Base-by-base conservation (phyloP, 2,888 invertebrate species). In the Agrochola circellaris region DNA sequence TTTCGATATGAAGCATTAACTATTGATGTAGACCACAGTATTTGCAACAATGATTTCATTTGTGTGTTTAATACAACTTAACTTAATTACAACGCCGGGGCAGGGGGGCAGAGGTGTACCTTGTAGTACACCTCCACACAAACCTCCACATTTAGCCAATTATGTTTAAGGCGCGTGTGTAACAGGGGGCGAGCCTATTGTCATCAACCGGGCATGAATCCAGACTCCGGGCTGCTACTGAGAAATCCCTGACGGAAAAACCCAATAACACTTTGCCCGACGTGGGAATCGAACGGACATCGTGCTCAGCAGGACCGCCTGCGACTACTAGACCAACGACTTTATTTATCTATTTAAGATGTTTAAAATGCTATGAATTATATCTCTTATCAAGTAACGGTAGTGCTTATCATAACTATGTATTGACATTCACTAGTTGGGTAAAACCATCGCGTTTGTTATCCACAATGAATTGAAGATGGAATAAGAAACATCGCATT, bases 361-460 rank as follows among this genome's bases (percentile, higher is more conserved):
- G 34, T 42, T 42, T 42, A 60, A 20, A 8, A 8, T 42, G 23
- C 34, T 56, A 51, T 65, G 58, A 15, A 13, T 66, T 62, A 48
- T 5, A 66, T 54, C 7, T 17, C 30, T 74, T 79, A 79, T 81
- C 79, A 73, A 62, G 13, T 38, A 56, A 42, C 81, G 17, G 45
- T 30, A 45, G 60, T 67, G 45, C 26, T 20, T 73, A 79, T 66
- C 60, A 66, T 15, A 62, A 20, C 56, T 48, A 30, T 26, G 11
- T 79, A 48, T 79, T 79, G 38, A 79, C 56, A 62, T 13, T 51
- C 9, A 30, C 61, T n/a, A 13, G 26, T 30, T 73, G 74, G 81
- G 75, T 56, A 81, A 79, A 79, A 81, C 66, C 81, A 30, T 17
- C 30, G 8, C 30, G 11, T n/a, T 38, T 48, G 34, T 1, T 34